Percentiles rank a stretch among this genome's conserved stretches.
These are phyloP conservation scores for Phoxinus phoxinus DNA, from an alignment of 2,113 vertebrate species.

Conservation along the genomic window DNA sequence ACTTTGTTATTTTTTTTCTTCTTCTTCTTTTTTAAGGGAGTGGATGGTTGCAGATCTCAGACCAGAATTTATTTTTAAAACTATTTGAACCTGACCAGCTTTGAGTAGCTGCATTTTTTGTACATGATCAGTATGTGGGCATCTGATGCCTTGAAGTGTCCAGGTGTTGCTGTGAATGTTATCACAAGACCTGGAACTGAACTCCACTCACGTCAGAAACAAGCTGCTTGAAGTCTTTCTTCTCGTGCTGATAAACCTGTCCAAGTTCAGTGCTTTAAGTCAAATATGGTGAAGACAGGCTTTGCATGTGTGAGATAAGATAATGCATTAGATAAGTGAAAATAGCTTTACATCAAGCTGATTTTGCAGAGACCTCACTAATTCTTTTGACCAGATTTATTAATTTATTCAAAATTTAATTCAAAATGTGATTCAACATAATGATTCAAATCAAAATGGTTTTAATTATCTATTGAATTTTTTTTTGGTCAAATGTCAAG, in stretches of 20 bases:
- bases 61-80: slow-evolving; percentile 46
- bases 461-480: neutral
- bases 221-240: slow-evolving; percentile 27
- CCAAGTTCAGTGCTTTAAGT: slow-evolving; percentile 50
- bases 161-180: slow-evolving; percentile 59
- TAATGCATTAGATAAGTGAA: neutral
- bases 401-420: neutral
- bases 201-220: slow-evolving; percentile 47
- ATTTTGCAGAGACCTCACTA: neutral
- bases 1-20: neutral
- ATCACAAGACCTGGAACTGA: slow-evolving; percentile 43
- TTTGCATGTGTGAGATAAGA: slow-evolving; percentile 37
- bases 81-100: slow-evolving; percentile 49
- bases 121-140: slow-evolving; percentile 29
- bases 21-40: neutral
- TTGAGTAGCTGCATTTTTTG: slow-evolving; percentile 40
- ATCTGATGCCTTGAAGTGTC: slow-evolving; percentile 15
- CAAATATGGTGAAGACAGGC: slow-evolving; percentile 31
- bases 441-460: neutral
- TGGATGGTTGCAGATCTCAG: slow-evolving; percentile 26
- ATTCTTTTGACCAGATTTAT: neutral
- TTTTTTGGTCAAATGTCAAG: neutral
- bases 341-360: neutral
- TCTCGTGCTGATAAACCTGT: slow-evolving; percentile 33
- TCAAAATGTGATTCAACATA: neutral